phyloP scores from a whole-genome alignment of 1,140 invertebrate genomes.

The Trachymyrmex septentrionalis region DNA sequence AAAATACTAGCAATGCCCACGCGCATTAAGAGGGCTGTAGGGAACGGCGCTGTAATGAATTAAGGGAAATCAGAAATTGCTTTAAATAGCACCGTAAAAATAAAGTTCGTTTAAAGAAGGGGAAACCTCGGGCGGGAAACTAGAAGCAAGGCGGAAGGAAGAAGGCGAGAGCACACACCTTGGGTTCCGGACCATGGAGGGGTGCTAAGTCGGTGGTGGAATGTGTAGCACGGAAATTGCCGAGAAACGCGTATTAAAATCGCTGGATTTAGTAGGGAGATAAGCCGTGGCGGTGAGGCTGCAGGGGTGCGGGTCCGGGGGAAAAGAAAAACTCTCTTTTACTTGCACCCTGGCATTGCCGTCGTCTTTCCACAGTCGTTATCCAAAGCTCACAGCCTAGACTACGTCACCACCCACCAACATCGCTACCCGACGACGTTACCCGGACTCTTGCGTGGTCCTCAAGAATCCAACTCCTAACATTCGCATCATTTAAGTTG shows the following conservation, averaged over 20 bases:
- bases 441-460: conserved; percentile 58
- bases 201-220: conserved; percentile 80
- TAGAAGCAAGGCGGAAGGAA: conserved; percentile 67
- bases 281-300: conserved; percentile 78
- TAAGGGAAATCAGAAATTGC: conserved; percentile 87
- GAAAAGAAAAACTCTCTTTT: conserved; percentile 84
- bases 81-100: conserved; percentile 86
- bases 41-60: conserved; percentile 85
- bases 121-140: conserved; percentile 36
- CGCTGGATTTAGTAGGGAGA: conserved; percentile 85
- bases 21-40: conserved; percentile 83
- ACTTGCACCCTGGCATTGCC: conserved; percentile 80
- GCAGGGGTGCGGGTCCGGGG: conserved; percentile 62
- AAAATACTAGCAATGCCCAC: conserved; percentile 78
- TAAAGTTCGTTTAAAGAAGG: conserved; percentile 82
- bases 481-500: conserved; percentile 80
- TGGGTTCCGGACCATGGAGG: conserved; percentile 50
- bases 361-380: conserved; percentile 80
- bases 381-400: conserved; percentile 79
- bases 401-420: conserved; percentile 68
- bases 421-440: conserved; percentile 48
- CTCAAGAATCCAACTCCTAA: conserved; percentile 72
- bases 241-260: conserved; percentile 86
- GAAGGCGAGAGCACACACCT: conserved; percentile 53
- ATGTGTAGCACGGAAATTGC: conserved; percentile 85